phyloP scores from a whole-genome alignment of 2,113 vertebrate genomes.

The Rhipidura dahli region DNA sequence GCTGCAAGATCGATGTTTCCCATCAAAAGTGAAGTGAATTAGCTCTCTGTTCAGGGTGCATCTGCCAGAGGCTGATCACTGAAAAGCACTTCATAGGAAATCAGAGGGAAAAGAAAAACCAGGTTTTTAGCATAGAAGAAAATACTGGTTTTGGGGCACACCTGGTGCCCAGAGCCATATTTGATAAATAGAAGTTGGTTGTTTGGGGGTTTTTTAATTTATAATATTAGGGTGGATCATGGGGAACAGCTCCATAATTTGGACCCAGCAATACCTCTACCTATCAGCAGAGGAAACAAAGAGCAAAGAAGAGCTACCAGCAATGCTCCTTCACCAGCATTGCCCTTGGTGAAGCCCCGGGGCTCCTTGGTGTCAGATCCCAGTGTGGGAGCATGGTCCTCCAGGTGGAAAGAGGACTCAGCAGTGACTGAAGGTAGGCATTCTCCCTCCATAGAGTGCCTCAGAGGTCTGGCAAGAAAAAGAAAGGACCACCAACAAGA shows the following conservation, averaged over 20 bases:
- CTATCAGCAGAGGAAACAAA: background rate
- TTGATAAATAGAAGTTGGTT: background rate
- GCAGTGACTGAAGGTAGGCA: background rate
- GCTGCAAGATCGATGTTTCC: background rate
- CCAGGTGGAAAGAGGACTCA: background rate
- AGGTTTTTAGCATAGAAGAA: background rate
- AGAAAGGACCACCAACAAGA: background rate
- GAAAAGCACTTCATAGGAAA: background rate
- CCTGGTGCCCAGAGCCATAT: background rate
- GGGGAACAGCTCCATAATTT: background rate
- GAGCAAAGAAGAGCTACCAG: background rate
- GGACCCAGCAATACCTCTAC: background rate
- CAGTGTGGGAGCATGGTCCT: background rate
- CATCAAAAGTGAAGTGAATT: background rate
- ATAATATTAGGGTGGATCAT: background rate
- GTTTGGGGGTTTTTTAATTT: background rate
- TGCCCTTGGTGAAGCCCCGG: accelerated
- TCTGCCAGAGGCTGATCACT: background rate
- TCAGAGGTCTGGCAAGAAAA: background rate
- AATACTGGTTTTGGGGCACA: background rate
- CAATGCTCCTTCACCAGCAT: background rate
- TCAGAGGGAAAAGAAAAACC: background rate
- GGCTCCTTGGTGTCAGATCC: background rate
- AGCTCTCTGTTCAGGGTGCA: background rate
- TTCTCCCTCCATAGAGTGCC: background rate